Conservation (phyloP, 2,113 vertebrate species). For the Coptodon bakossiorum region DNA sequence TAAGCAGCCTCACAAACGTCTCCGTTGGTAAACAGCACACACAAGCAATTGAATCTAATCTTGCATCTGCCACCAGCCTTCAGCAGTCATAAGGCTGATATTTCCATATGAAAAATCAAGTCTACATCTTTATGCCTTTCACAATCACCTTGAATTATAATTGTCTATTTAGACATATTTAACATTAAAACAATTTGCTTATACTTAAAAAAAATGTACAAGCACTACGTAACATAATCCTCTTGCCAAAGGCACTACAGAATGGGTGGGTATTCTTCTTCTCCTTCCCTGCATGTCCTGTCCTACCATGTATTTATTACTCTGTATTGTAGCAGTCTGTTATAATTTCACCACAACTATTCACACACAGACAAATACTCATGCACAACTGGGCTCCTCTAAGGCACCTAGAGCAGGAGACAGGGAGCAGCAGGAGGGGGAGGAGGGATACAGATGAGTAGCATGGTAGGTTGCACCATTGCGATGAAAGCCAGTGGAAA, state of each 20-base stretch:
- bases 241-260: background rate
- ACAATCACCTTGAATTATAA: background rate
- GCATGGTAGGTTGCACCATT: slow-evolving; percentile 54
- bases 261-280: background rate
- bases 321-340: background rate
- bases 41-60: background rate
- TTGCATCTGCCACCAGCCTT: background rate
- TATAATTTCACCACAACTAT: slow-evolving; percentile 35
- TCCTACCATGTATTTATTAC: background rate
- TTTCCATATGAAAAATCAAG: background rate
- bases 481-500: background rate
- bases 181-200: background rate
- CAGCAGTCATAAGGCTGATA: background rate
- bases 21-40: background rate
- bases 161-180: background rate
- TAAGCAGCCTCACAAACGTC: background rate
- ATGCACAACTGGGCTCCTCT: slow-evolving; percentile 6
- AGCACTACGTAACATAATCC: background rate
- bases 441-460: background rate
- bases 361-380: background rate
- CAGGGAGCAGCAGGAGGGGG: background rate
- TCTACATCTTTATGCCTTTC: background rate
- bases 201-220: background rate
- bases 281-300: background rate
- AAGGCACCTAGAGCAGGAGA: slow-evolving; percentile 9